Conservation (phyloP, 2,113 vertebrate species). For the Natator depressus region DNA sequence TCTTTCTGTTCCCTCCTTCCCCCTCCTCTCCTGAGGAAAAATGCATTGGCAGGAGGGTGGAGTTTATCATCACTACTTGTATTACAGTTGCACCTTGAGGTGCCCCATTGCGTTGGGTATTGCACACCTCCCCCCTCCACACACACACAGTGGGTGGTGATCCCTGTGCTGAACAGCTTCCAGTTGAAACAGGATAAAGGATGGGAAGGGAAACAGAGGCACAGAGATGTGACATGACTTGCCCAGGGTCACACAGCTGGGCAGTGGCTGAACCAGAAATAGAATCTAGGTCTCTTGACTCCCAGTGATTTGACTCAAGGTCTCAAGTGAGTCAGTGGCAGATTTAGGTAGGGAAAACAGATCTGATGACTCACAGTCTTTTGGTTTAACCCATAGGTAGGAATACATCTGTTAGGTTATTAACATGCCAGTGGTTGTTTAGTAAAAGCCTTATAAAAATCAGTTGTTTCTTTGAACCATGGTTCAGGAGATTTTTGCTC, state of each 20-base stretch:
- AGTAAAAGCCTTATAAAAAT: neutral
- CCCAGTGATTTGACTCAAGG: neutral
- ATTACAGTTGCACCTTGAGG: neutral
- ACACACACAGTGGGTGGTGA: neutral
- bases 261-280: no score
- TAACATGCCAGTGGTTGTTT: neutral
- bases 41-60: neutral
- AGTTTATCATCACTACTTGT: neutral
- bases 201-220: neutral
- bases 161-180: neutral
- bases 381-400: neutral
- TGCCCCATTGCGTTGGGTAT: neutral
- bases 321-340: neutral
- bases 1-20: neutral
- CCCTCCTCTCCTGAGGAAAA: neutral
- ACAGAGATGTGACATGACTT: no score
- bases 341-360: neutral
- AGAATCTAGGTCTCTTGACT: no score
- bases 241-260: no score
- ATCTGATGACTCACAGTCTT: neutral
- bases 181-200: neutral
- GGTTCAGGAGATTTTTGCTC: neutral
- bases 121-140: no score
- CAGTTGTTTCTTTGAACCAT: neutral
- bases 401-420: neutral